These are phyloP conservation scores for Himalopsyche phryganea DNA, from an alignment of 1,140 invertebrate genomes.

Conservation along the genomic window DNA sequence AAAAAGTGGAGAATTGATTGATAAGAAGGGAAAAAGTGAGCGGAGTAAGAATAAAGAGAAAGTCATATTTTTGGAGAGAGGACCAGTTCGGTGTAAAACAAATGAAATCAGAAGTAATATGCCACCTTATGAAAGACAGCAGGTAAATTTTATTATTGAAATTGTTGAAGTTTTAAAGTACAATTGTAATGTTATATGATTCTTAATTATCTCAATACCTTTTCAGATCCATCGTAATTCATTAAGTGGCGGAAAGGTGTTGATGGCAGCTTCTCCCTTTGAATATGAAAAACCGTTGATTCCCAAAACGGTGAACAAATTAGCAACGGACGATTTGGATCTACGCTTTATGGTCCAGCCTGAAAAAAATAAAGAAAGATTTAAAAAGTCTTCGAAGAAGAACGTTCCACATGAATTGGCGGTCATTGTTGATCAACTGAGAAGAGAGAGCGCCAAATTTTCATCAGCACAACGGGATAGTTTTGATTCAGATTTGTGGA, in stretches of 20 bases:
- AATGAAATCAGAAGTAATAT: background rate
- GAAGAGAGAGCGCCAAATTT: background rate
- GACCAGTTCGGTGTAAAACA: background rate
- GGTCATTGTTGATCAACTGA: slow-evolving; percentile 1
- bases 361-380: background rate
- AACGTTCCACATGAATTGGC: background rate
- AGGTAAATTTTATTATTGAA: background rate
- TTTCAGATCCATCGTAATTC: slow-evolving; percentile 19
- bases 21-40: background rate
- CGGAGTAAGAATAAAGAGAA: background rate
- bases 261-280: background rate
- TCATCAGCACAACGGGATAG: background rate
- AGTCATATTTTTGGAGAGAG: background rate
- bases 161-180: too few relatives aligned
- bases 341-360: background rate
- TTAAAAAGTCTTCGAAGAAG: background rate
- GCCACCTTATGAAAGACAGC: background rate
- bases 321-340: background rate
- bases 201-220: too few relatives aligned
- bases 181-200: too few relatives aligned
- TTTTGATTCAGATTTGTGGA: background rate
- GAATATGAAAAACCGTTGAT: slow-evolving; percentile 3
- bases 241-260: slow-evolving; percentile 17
- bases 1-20: too few relatives aligned
- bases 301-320: slow-evolving; percentile 9